Base-by-base conservation (phyloP, 2,888 invertebrate species). In the Cryptus armator region DNA sequence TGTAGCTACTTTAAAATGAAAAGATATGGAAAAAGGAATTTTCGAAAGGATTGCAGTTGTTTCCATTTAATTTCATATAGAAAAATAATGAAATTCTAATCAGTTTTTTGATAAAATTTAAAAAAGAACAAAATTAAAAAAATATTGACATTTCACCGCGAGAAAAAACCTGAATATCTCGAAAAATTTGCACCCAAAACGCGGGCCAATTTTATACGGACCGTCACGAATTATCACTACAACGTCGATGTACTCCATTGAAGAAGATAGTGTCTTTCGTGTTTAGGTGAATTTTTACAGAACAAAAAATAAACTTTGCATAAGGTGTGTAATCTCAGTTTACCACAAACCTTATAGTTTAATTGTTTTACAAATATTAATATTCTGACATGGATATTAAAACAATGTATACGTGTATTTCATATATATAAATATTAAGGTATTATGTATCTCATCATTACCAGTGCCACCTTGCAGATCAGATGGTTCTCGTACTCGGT, bases 401-500 rank as follows among this genome's bases (percentile, higher is more conserved):
- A 68, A 29, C n/a, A 19, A 19, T 53, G 59, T 77, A 78, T 29
- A 59, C 29, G 59, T 12, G 64, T 19, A 70, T 80, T 74, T 80
- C 24, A 77, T 70, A 76, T 53, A 71, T 53, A 77, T 66, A 72
- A 67, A 74, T 71, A 66, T 80, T 68, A 78, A 74, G 66, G 24
- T 43, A 81, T 43, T 77, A 68, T 79, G 68, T 64, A 71, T 62
- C 85, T 86, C 89, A 88, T 91, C 81, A 92, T 93, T 93, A 97
- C 97, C 96, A 99, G 96, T 93, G 99, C 98, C 94, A 99, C 97
- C 96, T 99, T 99, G 95, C 98, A 97, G 95, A 99, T 98, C 94
- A 99, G 97, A 95, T 99, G 98, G 94, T 98, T 99, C 95, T 99
- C 99, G 95, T 99, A 99, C 94, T 98, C 97, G 94, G 98, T 98